phyloP scores from a whole-genome alignment of 2,888 invertebrate species.

The Onthophagus sagittarius region DNA sequence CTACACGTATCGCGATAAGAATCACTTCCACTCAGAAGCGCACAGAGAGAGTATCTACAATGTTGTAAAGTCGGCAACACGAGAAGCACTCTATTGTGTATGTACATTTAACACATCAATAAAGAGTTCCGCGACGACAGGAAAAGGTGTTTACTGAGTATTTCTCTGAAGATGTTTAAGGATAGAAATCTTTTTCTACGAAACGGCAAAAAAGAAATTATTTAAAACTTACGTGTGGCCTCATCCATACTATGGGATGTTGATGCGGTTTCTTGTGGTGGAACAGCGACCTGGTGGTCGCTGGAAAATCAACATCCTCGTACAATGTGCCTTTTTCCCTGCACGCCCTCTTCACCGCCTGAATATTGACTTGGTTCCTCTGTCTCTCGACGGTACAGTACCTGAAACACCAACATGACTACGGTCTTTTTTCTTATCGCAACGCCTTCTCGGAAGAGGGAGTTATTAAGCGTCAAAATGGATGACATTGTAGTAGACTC shows the following conservation, averaged over 20 bases:
- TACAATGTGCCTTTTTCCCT: conserved; percentile 56
- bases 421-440: not conserved
- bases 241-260: conserved; percentile 60
- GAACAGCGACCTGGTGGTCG: conserved; percentile 54
- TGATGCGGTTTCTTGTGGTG: conserved; percentile 56
- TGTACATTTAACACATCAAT: not conserved
- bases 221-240: conserved; percentile 60
- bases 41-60: not conserved
- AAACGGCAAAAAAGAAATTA: not conserved
- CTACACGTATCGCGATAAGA: not conserved
- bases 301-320: conserved; percentile 61
- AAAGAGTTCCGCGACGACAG: not conserved
- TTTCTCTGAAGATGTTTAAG: not conserved
- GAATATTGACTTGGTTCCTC: conserved; percentile 48
- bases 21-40: not conserved
- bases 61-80: not conserved
- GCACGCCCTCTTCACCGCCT: conserved; percentile 53
- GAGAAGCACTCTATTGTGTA: not conserved
- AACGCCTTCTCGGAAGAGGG: not conserved
- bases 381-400: conserved; percentile 53
- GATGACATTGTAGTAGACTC: not conserved
- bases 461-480: not conserved
- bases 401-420: conserved; percentile 39
- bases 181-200: not conserved
- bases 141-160: not conserved